phyloP scores from a whole-genome alignment of 2,888 invertebrate species.

The Hymenopus coronatus region DNA sequence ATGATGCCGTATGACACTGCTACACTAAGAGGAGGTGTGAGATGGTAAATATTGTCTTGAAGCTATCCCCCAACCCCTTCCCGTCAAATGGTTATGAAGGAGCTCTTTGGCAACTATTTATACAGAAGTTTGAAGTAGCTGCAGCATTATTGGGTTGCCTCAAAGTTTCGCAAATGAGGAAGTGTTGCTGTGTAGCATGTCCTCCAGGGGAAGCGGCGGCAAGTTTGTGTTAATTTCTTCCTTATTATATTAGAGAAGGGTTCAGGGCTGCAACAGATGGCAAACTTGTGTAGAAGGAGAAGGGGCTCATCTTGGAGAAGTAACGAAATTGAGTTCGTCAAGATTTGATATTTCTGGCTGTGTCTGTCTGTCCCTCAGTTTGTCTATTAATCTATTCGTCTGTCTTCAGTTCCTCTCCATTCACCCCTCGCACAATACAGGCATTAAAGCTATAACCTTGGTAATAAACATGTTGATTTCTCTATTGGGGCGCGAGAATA shows the following conservation, averaged over 20 bases:
- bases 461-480: no score
- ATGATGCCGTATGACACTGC: neutral
- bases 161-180: conserved; percentile 15
- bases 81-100: conserved; percentile 17
- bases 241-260: neutral
- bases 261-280: neutral
- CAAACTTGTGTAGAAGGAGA: neutral
- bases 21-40: neutral
- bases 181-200: neutral
- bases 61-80: neutral
- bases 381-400: no score
- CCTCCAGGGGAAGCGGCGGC: neutral
- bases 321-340: neutral
- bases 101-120: conserved; percentile 15
- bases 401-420: no score
- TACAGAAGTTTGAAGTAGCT: conserved; percentile 7
- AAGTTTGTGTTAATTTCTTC: neutral
- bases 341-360: neutral
- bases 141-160: conserved; percentile 16
- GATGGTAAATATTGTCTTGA: conserved; percentile 13
- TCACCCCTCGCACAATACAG: no score
- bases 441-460: no score
- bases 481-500: no score
- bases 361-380: neutral
- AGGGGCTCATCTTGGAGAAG: neutral